Evolutionary conservation across 2,888 invertebrate genomes (phyloP).

Genomic region (Ectropis crepuscularia): DNA sequence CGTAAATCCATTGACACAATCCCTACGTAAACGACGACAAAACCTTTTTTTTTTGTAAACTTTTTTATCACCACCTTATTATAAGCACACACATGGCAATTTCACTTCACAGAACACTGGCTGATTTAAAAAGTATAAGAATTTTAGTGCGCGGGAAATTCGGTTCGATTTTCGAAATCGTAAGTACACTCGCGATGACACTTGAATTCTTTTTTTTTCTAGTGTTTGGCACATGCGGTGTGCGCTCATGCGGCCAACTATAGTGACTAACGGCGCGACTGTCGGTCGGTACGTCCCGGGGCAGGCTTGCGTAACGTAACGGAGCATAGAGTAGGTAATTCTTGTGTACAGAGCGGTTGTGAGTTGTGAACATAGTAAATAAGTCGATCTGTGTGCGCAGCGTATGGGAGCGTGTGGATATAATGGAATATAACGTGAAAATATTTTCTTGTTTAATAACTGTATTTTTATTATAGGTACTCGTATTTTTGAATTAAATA

Average conservation of each 20-base stretch:
- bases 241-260: constrained; percentile 66
- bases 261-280: constrained; percentile 65
- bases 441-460: background rate
- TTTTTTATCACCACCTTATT: constrained; percentile 34
- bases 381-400: constrained; percentile 29
- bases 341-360: constrained; percentile 64
- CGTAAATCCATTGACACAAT: constrained; percentile 77
- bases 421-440: constrained; percentile 5
- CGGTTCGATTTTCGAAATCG: constrained; percentile 50
- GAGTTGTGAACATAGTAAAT: constrained; percentile 35
- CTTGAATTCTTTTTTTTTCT: constrained; percentile 52
- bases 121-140: constrained; percentile 24
- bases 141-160: constrained; percentile 36
- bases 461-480: too few relatives aligned
- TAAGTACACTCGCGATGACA: constrained; percentile 50
- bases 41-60: constrained; percentile 35
- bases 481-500: background rate
- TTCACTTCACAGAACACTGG: constrained; percentile 36
- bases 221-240: constrained; percentile 52
- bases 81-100: constrained; percentile 39
- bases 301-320: constrained; percentile 79
- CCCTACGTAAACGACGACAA: constrained; percentile 63
- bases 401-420: constrained; percentile 20
- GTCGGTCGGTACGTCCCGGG: constrained; percentile 69
- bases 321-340: constrained; percentile 77